Evolutionary conservation across 2,888 invertebrate genomes (phyloP), one percentile per base, ranked within the genome.

Genomic region (Acleris cristana): DNA sequence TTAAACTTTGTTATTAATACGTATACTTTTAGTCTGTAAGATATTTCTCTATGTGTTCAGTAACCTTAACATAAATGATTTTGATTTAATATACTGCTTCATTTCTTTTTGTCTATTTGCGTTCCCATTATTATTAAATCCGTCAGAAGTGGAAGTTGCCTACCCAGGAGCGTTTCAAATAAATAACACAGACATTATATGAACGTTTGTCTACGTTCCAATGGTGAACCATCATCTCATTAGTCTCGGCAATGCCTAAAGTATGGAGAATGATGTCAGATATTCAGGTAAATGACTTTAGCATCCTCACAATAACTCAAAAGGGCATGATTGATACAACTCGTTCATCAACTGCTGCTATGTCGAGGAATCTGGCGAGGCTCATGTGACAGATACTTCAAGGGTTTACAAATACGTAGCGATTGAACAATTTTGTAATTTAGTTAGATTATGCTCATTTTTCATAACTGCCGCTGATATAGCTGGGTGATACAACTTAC

Each of bases 251-350:
- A 57, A 58, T 21, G 45, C 21, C 52, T 40, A 48, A 48, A 52
- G 45, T 34, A 49, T 65, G 26, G 53, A 40, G 45, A 67, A 67
- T 63, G 53, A 54, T 52, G 53, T 62, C 49, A 71, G 65, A 70
- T 74, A 74, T 73, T 75, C 70, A 75, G 73, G 72, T 74, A 67
- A 73, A 71, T 69, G 67, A 65, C 64, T 65, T 71, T 64, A 58
- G 64, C 64, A 62, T 68, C 70, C 70, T 70, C 64, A 64, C 68
- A 66, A 56, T 67, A 58, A 71, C 74, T 64, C 64, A 71, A 73
- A 74, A 69, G 70, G 72, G 53, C 69, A 69, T 65, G 71, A 73
- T 73, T 70, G 68, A 73, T 71, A 70, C 59, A 34, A 40, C 61
- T 69, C 69, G 68, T 62, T 72, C 69, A 73, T 70, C 63, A 74